Evolutionary conservation across 2,797 vertebrate species (phyloP), one percentile per base, ranked within the genome.

Genomic region (Lerista edwardsae): DNA sequence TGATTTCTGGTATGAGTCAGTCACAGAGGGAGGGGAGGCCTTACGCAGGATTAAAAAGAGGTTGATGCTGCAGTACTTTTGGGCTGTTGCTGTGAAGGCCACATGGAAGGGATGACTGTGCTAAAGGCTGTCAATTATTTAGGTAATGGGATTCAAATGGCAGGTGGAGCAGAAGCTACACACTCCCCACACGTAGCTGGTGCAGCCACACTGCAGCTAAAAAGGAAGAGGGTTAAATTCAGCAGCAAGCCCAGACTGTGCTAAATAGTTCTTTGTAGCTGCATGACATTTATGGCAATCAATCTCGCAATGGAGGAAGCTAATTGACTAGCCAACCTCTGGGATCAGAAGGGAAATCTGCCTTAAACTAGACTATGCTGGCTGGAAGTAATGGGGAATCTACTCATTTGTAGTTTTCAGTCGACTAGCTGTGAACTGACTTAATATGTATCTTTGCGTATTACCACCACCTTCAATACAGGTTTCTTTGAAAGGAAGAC

Each of bases 21-120:
- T 62, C 36, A 11, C 84, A 41, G 34, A 65, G 65, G 69, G 79
- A 41, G 11, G 1, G 10, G 41, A 74, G 64, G 41, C 47, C 9
- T 51, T 51, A 51, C 47, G 14, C 8, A 51, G 47, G 47, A 55
- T 55, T 55, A 55, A 6, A 55, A 80, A 39, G 57, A 0, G 6
- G 0, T 68, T 62, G 19, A 69, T 79, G 57, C 75, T 68, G 80
- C 65, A 1, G 0, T 69, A 72, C 25, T 62, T n/a, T n/a, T 21
- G n/a, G 47, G 23, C 1, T 69, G 69, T 1, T 10, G 0, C 44
- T 62, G 57, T 34, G 85, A 82, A 74, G 4, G 41, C 0, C 55
- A 12, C 67, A 8, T 0, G 72, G 39, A 21, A 1, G 62, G 17
- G 80, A 59, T 47, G 0, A 0, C 57, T 82, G 57, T 41, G 21